These are phyloP conservation scores for Ambastaia sidthimunki DNA, from an alignment of 2,797 vertebrate species.

Conservation along the genomic window DNA sequence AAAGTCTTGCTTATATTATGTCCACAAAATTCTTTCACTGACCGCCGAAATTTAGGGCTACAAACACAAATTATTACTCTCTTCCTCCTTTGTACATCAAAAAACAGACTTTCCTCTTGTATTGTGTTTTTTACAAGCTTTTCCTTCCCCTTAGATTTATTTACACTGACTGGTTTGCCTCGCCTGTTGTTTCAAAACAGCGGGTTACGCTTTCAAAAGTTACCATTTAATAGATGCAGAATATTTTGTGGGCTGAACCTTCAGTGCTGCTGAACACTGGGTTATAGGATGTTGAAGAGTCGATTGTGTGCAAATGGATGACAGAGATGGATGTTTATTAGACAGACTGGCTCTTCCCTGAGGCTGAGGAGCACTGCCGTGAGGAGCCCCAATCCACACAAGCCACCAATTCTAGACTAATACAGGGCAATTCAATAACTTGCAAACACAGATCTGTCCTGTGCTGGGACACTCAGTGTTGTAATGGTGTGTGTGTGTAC, in stretches of 20 bases:
- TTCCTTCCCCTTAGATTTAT: neutral
- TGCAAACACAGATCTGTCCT: neutral
- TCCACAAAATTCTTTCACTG: neutral
- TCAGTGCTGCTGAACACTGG: neutral
- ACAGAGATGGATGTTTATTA: neutral
- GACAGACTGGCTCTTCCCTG: neutral
- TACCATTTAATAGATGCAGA: neutral
- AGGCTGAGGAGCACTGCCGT: neutral
- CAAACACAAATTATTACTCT: neutral
- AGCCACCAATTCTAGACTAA: slow-evolving; percentile 1
- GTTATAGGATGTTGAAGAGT: neutral
- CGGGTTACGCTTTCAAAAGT: neutral
- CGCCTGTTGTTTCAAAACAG: neutral
- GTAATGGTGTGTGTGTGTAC: neutral
- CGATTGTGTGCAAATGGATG: neutral
- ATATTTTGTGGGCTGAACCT: neutral
- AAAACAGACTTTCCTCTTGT: neutral
- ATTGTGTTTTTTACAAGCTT: neutral
- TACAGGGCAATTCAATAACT: neutral
- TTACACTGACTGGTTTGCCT: neutral
- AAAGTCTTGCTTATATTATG: too few relatives aligned
- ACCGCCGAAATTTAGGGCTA: neutral
- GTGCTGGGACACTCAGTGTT: neutral
- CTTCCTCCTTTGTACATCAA: neutral
- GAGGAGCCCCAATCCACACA: neutral